Evolutionary conservation across 1,140 invertebrate genomes (phyloP), one percentile per base, ranked within the genome.

Genomic region (Drosophila miranda): DNA sequence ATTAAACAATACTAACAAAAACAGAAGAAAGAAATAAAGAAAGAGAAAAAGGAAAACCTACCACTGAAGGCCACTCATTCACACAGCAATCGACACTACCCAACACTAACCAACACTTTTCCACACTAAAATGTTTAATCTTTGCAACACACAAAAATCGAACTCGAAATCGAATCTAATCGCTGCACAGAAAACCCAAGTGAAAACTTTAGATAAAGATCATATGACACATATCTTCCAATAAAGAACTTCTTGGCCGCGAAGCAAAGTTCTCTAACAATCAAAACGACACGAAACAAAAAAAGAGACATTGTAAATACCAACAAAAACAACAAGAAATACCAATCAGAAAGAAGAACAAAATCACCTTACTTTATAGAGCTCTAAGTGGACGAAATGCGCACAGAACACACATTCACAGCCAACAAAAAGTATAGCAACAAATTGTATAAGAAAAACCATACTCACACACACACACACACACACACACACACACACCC

Each of bases 141-240:
- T 78, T 80, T 80, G 69, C 74, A 26, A 49, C 43, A 66, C 42
- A 55, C 48, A 61, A 68, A 67, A 19, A 19, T 19, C 19, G 19
- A 19, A 19, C 19, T 55, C 63, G 57, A 70, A 74, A 28, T 49
- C 38, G 42, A 75, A 78, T 14, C 45, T 46, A 72, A 72, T 72
- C 67, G 51, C 74, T 66, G 81, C 81, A 84, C 82, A 66, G 23
- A 68, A 64, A 49, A 44, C 52, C 49, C 63, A 57, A 57, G 58
- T 16, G 48, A 68, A 73, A 79, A 61, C 11, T 79, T 64, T 72
- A 68, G 62, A 81, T 74, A 81, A 70, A 38, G 34, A 81, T 84
- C 81, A 84, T 84, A 84, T 84, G 75, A 87, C 80, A 84, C 81
- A 84, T 84, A 84, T 84, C 81, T 84, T 86, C 77, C 78, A 80